phyloP scores from a whole-genome alignment of 2,113 vertebrate genomes.

The Maccullochella peelii region DNA sequence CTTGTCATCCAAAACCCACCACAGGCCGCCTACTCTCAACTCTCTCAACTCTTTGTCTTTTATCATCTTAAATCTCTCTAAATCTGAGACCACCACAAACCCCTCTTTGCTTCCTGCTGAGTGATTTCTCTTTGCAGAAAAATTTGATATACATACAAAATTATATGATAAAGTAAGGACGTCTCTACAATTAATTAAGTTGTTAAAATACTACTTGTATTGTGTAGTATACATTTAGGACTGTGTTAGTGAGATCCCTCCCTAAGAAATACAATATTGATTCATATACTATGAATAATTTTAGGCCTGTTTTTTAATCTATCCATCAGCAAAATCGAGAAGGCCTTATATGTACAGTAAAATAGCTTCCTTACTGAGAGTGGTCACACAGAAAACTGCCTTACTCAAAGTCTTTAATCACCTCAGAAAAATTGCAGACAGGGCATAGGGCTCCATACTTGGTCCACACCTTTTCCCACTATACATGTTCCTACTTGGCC shows the following conservation, averaged over 20 bases:
- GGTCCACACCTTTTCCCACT: not conserved
- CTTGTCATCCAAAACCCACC: constrained; percentile 81
- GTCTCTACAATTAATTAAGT: not conserved
- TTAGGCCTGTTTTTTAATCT: not conserved
- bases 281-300: not conserved
- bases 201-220: not conserved
- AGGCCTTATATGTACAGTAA: not conserved
- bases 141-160: not conserved
- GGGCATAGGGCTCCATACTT: constrained; percentile 1
- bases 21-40: constrained; percentile 74
- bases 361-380: not conserved
- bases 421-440: not conserved
- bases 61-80: constrained; percentile 67
- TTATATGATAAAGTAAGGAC: not conserved
- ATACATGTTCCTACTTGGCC: not conserved
- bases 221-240: not conserved
- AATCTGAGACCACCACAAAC: constrained; percentile 85
- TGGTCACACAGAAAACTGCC: not conserved
- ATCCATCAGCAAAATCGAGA: not conserved
- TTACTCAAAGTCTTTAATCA: not conserved
- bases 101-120: constrained; percentile 61
- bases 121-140: constrained; percentile 19
- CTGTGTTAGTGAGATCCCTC: not conserved
- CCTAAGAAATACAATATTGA: not conserved
- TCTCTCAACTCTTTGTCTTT: constrained; percentile 57